Percentiles rank a stretch among this genome's conserved stretches.
Conservation (phyloP, 2,113 vertebrate genomes). For the Channa maculata region DNA sequence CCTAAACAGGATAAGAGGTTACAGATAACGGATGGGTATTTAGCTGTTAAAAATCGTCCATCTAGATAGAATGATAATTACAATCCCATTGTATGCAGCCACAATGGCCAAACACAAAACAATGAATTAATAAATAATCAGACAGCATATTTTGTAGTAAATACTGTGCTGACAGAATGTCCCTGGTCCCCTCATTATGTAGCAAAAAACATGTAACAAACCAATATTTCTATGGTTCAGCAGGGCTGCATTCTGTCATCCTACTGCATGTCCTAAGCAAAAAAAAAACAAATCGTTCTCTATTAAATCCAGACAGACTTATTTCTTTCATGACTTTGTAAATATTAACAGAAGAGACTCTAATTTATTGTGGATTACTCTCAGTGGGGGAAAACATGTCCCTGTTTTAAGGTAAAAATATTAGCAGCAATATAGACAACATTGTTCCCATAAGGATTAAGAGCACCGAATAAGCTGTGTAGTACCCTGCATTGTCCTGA, state of each 20-base stretch:
- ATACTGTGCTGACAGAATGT: constrained; percentile 25
- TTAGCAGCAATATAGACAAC: constrained; percentile 35
- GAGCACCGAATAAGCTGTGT: constrained; percentile 18
- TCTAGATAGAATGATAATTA: too few species aligned
- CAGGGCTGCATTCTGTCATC: constrained; percentile 38
- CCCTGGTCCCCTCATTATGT: constrained; percentile 2
- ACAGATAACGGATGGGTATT: too few species aligned
- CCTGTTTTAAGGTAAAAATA: constrained; percentile 47
- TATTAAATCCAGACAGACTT: constrained; percentile 67
- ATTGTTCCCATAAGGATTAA: constrained; percentile 60
- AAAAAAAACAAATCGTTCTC: constrained; percentile 29
- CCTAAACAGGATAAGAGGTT: too few species aligned
- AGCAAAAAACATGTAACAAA: constrained; percentile 6
- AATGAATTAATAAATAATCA: too few species aligned
- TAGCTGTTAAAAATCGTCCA: too few species aligned
- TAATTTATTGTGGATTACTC: constrained; percentile 68
- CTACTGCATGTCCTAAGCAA: constrained; percentile 37
- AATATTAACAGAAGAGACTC: constrained; percentile 56
- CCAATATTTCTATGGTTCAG: too few species aligned
- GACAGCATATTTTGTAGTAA: constrained; percentile 22
- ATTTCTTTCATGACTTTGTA: constrained; percentile 39
- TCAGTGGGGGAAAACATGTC: constrained; percentile 47
- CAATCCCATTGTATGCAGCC: too few species aligned
- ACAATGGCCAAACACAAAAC: too few species aligned
- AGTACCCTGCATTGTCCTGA: constrained; percentile 31